phyloP scores from a whole-genome alignment of 2,888 invertebrate genomes.

The Ypsolopha sequella region DNA sequence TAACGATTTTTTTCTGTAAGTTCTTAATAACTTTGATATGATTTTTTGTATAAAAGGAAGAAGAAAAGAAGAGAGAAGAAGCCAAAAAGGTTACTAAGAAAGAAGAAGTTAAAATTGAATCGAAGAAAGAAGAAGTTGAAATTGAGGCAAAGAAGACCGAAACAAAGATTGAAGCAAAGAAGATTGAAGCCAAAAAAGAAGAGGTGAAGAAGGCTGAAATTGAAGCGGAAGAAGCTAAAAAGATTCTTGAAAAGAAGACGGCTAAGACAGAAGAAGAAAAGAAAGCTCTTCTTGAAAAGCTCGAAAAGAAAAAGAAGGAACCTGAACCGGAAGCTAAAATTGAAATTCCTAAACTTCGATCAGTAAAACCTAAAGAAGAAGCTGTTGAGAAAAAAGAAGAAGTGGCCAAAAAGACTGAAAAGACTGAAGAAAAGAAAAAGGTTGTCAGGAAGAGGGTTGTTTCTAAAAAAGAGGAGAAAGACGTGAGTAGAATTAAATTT shows the following conservation, averaged over 20 bases:
- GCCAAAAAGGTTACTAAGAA: slow-evolving; percentile 45
- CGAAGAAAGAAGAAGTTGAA: slow-evolving; percentile 36
- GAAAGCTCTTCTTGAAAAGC: slow-evolving; percentile 59
- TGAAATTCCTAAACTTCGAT: slow-evolving; percentile 72
- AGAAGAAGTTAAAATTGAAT: slow-evolving; percentile 37
- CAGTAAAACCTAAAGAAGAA: slow-evolving; percentile 65
- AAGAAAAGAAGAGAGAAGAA: slow-evolving; percentile 42
- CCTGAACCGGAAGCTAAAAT: slow-evolving; percentile 67
- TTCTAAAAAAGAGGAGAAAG: slow-evolving; percentile 57
- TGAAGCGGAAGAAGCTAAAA: slow-evolving; percentile 62
- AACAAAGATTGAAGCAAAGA: slow-evolving; percentile 34
- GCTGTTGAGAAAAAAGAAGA: slow-evolving; percentile 56
- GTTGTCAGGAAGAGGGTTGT: slow-evolving; percentile 61
- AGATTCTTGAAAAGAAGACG: slow-evolving; percentile 54
- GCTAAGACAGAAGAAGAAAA: slow-evolving; percentile 63
- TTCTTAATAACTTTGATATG: too few relatives aligned
- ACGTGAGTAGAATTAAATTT: slow-evolving; percentile 37
- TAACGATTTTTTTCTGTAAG: too few relatives aligned
- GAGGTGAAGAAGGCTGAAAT: slow-evolving; percentile 39
- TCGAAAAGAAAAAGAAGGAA: slow-evolving; percentile 63
- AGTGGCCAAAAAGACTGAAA: slow-evolving; percentile 55
- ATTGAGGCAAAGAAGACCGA: slow-evolving; percentile 14
- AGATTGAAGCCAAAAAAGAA: slow-evolving; percentile 24
- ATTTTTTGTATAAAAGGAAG: slow-evolving; percentile 2
- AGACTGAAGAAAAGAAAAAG: slow-evolving; percentile 47